These are phyloP conservation scores for Notothenia rossii DNA, from an alignment of 2,113 vertebrate species.

Conservation along the genomic window DNA sequence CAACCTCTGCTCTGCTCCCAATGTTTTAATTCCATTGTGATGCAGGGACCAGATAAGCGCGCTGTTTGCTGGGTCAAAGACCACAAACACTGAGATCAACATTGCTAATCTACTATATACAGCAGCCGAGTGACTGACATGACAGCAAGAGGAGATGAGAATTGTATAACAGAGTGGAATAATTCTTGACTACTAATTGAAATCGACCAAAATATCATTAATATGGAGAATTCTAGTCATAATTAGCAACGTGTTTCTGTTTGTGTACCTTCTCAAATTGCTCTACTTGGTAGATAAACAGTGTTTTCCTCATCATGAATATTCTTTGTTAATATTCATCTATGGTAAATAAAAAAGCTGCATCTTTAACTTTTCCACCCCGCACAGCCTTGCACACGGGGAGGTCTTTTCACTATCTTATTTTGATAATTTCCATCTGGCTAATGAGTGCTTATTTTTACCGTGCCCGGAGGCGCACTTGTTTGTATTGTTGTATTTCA, in stretches of 20 bases:
- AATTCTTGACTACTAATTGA: not conserved
- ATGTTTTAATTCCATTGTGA: slow-evolving; percentile 61
- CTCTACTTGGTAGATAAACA: slow-evolving; percentile 24
- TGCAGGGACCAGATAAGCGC: slow-evolving; percentile 50
- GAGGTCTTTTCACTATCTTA: slow-evolving; percentile 63
- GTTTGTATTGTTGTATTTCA: slow-evolving; percentile 80
- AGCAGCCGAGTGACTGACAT: slow-evolving; percentile 22
- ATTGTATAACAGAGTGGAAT: slow-evolving; percentile 4
- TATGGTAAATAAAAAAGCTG: slow-evolving; percentile 53
- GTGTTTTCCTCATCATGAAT: slow-evolving; percentile 20
- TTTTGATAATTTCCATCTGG: slow-evolving; percentile 77
- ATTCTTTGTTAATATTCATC: slow-evolving; percentile 40
- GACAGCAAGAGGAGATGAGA: slow-evolving; percentile 2
- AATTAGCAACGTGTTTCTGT: not conserved
- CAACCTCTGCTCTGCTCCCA: slow-evolving; percentile 15
- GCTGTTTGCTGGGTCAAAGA: slow-evolving; percentile 33
- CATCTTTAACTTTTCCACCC: slow-evolving; percentile 59
- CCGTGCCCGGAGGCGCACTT: slow-evolving; percentile 72
- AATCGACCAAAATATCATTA: not conserved
- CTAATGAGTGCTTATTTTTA: slow-evolving; percentile 78
- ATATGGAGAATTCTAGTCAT: not conserved
- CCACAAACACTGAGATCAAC: slow-evolving; percentile 58
- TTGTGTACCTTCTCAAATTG: slow-evolving; percentile 28
- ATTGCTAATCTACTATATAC: slow-evolving; percentile 33
- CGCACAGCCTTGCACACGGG: slow-evolving; percentile 33